Conservation (phyloP, 2,888 invertebrate species). For the Sepiola atlantica region DNA sequence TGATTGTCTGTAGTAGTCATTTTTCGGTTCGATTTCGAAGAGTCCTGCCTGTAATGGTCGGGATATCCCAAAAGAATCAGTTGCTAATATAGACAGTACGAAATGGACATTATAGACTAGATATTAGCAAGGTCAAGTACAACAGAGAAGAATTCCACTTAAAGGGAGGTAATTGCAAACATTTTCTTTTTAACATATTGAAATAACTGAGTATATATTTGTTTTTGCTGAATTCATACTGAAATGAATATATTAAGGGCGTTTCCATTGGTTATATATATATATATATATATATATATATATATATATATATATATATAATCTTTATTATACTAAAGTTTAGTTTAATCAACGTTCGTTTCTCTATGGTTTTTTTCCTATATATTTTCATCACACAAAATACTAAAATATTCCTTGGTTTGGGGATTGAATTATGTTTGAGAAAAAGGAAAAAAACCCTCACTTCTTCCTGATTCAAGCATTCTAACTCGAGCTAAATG, state of each 20-base stretch:
- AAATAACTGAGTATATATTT: background rate
- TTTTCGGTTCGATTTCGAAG: constrained; percentile 40
- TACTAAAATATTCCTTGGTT: too few species aligned
- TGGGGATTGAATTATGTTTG: too few species aligned
- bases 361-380: too few species aligned
- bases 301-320: too few species aligned
- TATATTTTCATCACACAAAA: too few species aligned
- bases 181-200: background rate
- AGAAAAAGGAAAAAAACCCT: too few species aligned
- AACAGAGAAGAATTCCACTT: constrained; percentile 24
- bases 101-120: constrained; percentile 35
- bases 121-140: constrained; percentile 45
- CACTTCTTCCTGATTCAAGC: too few species aligned
- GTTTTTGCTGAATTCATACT: background rate
- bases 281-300: too few species aligned
- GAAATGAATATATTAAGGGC: background rate
- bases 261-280: background rate
- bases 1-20: constrained; percentile 46
- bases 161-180: constrained; percentile 37
- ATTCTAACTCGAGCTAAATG: too few species aligned
- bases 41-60: constrained; percentile 38
- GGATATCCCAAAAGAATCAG: constrained; percentile 45
- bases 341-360: too few species aligned
- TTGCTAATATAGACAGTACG: constrained; percentile 38
- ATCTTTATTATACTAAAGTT: too few species aligned